Evolutionary conservation across 1,140 invertebrate genomes (phyloP).

Genomic region (Nixonia krombeini): DNA sequence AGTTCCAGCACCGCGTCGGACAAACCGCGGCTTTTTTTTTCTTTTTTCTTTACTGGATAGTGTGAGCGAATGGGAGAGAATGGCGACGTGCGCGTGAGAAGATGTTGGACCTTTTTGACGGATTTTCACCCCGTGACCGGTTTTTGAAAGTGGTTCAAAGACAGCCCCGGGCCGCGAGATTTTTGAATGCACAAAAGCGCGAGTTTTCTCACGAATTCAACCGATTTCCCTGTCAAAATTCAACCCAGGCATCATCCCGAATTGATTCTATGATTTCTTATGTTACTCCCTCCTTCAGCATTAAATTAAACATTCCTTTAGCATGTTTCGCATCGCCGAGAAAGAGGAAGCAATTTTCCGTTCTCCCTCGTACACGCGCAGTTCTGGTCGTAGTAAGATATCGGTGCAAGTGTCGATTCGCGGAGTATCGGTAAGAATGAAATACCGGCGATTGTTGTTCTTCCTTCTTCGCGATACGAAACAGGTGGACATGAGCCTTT

Average conservation of each 20-base stretch:
- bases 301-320: slow-evolving; percentile 62
- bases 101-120: slow-evolving; percentile 26
- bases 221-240: slow-evolving; percentile 13
- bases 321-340: slow-evolving; percentile 57
- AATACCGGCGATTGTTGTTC: not conserved
- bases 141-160: slow-evolving; percentile 58
- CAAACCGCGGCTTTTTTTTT: not conserved
- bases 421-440: too few relatives aligned
- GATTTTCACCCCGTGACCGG: slow-evolving; percentile 49
- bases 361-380: too few relatives aligned
- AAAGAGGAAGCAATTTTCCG: slow-evolving; percentile 16
- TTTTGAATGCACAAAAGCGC: slow-evolving; percentile 40
- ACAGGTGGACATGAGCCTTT: slow-evolving; percentile 69
- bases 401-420: too few relatives aligned
- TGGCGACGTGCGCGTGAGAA: slow-evolving; percentile 8
- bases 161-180: slow-evolving; percentile 1
- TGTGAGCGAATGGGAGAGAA: slow-evolving; percentile 20
- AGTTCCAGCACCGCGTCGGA: not conserved
- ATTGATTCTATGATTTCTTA: slow-evolving; percentile 20
- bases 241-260: too few relatives aligned
- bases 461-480: slow-evolving; percentile 58
- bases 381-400: too few relatives aligned
- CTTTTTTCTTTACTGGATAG: not conserved
- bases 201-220: slow-evolving; percentile 49
- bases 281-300: slow-evolving; percentile 38